These are phyloP conservation scores for Lycopodina hypogea DNA, from an alignment of 37 sponge, comb jelly and placozoan genomes.

Conservation along the genomic window DNA sequence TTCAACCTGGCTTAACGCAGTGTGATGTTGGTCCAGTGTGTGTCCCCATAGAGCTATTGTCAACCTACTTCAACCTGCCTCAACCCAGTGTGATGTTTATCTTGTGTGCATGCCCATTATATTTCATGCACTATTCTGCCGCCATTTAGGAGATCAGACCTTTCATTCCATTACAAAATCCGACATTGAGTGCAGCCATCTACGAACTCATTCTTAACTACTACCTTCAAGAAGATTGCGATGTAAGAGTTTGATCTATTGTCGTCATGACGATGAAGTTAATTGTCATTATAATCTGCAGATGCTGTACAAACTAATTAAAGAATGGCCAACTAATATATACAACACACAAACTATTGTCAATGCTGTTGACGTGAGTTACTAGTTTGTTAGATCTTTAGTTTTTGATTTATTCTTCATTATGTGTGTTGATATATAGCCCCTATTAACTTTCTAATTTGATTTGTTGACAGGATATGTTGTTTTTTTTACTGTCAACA, in stretches of 20 bases:
- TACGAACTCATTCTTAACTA: constrained; percentile 79
- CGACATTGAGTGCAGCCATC: constrained; percentile 52
- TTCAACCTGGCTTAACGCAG: too few relatives aligned
- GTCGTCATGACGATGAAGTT: background rate
- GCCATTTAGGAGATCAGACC: constrained; percentile 54
- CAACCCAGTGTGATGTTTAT: too few relatives aligned
- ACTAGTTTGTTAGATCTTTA: background rate
- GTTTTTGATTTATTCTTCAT: background rate
- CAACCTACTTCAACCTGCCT: too few relatives aligned
- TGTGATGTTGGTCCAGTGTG: too few relatives aligned
- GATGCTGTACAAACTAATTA: constrained; percentile 52
- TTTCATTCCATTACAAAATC: constrained; percentile 64
- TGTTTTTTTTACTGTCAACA: too few relatives aligned
- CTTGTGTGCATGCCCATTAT: too few relatives aligned
- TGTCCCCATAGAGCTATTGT: too few relatives aligned
- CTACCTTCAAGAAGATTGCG: constrained; percentile 52
- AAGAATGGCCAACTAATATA: constrained; percentile 74
- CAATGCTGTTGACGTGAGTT: constrained; percentile 69
- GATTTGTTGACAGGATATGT: background rate
- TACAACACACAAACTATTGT: constrained; percentile 69
- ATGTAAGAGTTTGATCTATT: constrained; percentile 16
- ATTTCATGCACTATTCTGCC: too few relatives aligned
- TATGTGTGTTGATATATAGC: background rate
- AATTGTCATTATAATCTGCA: constrained; percentile 12
- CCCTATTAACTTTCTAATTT: too few relatives aligned